Evolutionary conservation across 2,888 invertebrate genomes (phyloP), one percentile per base, ranked within the genome.

Genomic region (Xylophagus ater): DNA sequence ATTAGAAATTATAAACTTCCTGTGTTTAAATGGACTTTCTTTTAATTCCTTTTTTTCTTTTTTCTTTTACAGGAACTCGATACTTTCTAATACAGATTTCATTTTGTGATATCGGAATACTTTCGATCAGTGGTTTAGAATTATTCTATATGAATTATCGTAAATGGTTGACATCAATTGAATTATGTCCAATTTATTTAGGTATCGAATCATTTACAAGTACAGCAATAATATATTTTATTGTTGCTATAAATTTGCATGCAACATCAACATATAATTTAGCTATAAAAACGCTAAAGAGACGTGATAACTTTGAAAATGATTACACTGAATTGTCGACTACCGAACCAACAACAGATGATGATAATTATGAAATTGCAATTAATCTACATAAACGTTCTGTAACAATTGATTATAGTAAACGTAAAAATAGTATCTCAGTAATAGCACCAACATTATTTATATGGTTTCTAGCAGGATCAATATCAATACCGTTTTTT

Each of bases 381-480:
- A 34, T 57, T 3, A 20, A 54, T 50, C 46, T 47, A 47, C 20
- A 56, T 53, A 41, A 53, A 34, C 63, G 72, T 37, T 69, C 67
- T 12, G 66, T 74, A 58, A 69, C 68, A 36, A 65, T 73, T 7
- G 72, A 74, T 52, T 74, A 74, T 49, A 57, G 69, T 32, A 57
- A 67, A 42, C 54, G 62, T 20, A 63, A 66, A 43, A 62, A 57
- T 21, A 56, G 58, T 39, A 58, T 75, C 24, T 67, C 72, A 10
- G 68, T 73, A 18, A 55, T 68, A 24, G 64, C 70, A 33, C 76
- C 76, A 2, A 63, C 68, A 17, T 52, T 71, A 39, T 69, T 74
- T 47, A 66, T 75, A 33, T 76, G 76, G 76, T 63, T 73, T 45
- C 53, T 74, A 33, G 67, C 73, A 23, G 54, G 68, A 29, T 76